Percentiles rank a stretch among this genome's conserved stretches.
Evolutionary conservation across 2,888 invertebrate species (phyloP).

Genomic region (Tridacna crocea): DNA sequence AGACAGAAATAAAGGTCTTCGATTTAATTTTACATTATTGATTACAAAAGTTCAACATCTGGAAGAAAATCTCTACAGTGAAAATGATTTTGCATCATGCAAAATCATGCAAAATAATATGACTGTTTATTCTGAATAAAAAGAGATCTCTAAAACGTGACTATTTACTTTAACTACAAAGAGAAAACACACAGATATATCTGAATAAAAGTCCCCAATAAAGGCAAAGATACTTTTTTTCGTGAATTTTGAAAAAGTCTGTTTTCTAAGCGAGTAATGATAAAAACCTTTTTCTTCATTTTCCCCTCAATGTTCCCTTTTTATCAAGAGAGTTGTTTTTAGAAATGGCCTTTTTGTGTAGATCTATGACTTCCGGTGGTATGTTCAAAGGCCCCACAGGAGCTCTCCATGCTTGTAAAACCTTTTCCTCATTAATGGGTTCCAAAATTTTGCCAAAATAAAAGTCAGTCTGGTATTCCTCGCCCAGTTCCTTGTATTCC

Average conservation of each 20-base stretch:
- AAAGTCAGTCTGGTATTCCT: constrained; percentile 32
- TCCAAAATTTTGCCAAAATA: constrained; percentile 39
- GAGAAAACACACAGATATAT: no score
- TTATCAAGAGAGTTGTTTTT: constrained; percentile 35
- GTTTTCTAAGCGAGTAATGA: constrained; percentile 20
- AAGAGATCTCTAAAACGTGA: no score
- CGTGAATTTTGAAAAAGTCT: not conserved
- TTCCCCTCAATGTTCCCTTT: constrained; percentile 41
- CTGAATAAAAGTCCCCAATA: no score
- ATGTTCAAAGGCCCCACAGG: constrained; percentile 25
- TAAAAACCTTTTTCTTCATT: constrained; percentile 36
- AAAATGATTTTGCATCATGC: no score
- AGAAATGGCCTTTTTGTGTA: constrained; percentile 36
- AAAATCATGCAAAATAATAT: no score
- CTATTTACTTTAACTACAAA: no score
- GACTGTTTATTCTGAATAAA: no score
- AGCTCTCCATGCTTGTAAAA: constrained; percentile 30
- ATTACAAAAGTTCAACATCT: no score
- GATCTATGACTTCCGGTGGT: constrained; percentile 16
- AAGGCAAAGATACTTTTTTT: no score
- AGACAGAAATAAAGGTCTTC: no score
- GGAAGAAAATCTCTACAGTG: no score
- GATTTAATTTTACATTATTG: no score
- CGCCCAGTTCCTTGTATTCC: constrained; percentile 7
- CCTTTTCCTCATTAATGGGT: constrained; percentile 28